These are phyloP conservation scores for Mythimna vitellina DNA, from an alignment of 2,888 invertebrate genomes.

Conservation along the genomic window DNA sequence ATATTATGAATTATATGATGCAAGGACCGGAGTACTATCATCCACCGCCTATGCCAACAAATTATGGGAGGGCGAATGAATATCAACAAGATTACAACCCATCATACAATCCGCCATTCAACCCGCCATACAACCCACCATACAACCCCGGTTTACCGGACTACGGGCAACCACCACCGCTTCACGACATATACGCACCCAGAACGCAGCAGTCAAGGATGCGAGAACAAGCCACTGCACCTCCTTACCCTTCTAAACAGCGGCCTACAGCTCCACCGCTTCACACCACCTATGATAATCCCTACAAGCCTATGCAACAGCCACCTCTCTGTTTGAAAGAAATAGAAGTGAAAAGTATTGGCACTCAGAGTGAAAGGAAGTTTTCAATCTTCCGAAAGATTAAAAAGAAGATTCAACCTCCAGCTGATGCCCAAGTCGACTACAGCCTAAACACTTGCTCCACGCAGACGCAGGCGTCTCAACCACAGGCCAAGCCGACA, in stretches of 20 bases:
- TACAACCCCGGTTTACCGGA: conserved; percentile 60
- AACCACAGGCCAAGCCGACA: conserved; percentile 4
- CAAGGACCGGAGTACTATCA: conserved; percentile 77
- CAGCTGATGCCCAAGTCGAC: conserved; percentile 51
- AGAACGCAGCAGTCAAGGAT: conserved; percentile 27
- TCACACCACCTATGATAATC: conserved; percentile 65
- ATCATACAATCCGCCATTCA: conserved; percentile 58
- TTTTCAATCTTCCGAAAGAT: conserved; percentile 79
- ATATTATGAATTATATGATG: conserved; percentile 80
- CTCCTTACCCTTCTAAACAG: conserved; percentile 51
- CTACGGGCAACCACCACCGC: conserved; percentile 37
- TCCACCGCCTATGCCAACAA: conserved; percentile 69
- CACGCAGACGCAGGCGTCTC: conserved; percentile 65
- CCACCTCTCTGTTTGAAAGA: conserved; percentile 83
- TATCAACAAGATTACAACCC: conserved; percentile 60
- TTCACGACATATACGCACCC: conserved; percentile 47
- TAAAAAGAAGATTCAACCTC: conserved; percentile 73
- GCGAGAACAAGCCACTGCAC: conserved; percentile 43
- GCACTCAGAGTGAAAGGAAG: conserved; percentile 84
- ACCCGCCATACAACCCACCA: conserved; percentile 54
- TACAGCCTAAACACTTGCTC: conserved; percentile 64
- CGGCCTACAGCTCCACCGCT: conserved; percentile 63
- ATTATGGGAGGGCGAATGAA: conserved; percentile 51
- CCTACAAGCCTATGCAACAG: conserved; percentile 64
- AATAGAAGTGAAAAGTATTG: conserved; percentile 85